Percentiles rank a stretch among this genome's conserved stretches.
phyloP scores from a whole-genome alignment of 2,888 invertebrate species.

The Invenusta paracnida region DNA sequence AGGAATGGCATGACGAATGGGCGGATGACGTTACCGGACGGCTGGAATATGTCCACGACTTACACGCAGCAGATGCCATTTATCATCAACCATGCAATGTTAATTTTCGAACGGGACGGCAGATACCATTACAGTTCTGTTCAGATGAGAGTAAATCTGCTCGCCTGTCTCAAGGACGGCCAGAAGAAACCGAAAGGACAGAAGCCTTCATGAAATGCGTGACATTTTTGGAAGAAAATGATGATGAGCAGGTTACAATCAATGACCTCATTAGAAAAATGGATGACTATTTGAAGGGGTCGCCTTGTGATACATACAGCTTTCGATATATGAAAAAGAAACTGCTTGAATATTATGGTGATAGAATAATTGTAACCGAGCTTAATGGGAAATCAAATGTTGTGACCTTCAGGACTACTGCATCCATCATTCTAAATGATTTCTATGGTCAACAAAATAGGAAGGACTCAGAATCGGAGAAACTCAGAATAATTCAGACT shows the following conservation, averaged over 20 bases:
- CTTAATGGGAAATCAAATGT: slow-evolving; percentile 1
- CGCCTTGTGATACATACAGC: slow-evolving; percentile 9
- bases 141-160: background rate
- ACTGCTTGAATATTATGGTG: slow-evolving; percentile 13
- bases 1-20: background rate
- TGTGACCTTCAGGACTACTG: background rate
- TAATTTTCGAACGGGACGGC: background rate
- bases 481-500: background rate
- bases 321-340: slow-evolving; percentile 1
- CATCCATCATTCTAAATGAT: background rate
- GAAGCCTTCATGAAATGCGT: background rate
- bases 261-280: background rate
- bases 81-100: background rate
- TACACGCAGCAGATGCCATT: background rate
- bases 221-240: background rate
- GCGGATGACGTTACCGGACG: background rate
- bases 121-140: background rate
- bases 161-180: background rate
- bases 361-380: background rate
- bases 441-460: background rate
- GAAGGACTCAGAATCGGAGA: background rate
- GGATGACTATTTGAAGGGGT: background rate
- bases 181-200: background rate
- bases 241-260: background rate
- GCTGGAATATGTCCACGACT: background rate